These are phyloP conservation scores for Spheniscus humboldti DNA, from an alignment of 2,797 vertebrate species.

Conservation along the genomic window DNA sequence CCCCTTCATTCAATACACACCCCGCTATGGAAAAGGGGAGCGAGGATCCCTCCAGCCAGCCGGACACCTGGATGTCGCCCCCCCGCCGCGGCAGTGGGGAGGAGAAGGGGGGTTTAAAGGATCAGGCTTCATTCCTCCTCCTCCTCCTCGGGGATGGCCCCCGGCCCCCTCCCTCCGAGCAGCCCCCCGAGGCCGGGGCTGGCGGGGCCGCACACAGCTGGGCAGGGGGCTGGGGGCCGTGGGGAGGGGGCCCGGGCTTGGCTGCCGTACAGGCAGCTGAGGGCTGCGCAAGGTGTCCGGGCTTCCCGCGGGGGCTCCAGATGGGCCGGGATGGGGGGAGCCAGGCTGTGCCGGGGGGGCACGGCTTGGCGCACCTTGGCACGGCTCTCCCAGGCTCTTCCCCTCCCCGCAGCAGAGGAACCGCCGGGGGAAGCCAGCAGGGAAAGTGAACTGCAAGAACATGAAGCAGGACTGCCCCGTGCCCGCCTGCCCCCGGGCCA, in stretches of 20 bases:
- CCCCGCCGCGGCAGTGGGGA: not conserved
- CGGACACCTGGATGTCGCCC: conserved; percentile 26
- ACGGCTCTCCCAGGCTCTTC: not conserved
- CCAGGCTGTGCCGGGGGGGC: not conserved
- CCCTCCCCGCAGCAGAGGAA: conserved; percentile 77
- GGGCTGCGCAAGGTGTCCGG: conserved; percentile 4
- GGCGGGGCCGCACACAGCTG: not conserved
- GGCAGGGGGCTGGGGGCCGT: not conserved
- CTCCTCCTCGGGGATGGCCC: not conserved
- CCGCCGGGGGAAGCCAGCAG: conserved; percentile 83
- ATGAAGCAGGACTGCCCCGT: conserved; percentile 90
- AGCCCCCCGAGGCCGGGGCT: not conserved
- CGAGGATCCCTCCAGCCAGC: not conserved
- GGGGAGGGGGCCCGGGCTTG: not conserved
- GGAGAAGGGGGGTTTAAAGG: not conserved
- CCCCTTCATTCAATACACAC: not conserved
- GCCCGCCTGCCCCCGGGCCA: conserved; percentile 79
- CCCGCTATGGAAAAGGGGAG: not conserved
- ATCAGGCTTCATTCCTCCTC: conserved; percentile 24
- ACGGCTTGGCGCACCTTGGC: not conserved
- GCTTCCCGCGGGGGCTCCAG: not conserved
- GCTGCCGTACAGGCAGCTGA: not conserved
- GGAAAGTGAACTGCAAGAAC: conserved; percentile 94
- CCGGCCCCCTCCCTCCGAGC: not conserved
- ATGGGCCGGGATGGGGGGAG: not conserved